These are phyloP conservation scores for Merops nubicus DNA, from an alignment of 2,113 vertebrate genomes.

Conservation along the genomic window DNA sequence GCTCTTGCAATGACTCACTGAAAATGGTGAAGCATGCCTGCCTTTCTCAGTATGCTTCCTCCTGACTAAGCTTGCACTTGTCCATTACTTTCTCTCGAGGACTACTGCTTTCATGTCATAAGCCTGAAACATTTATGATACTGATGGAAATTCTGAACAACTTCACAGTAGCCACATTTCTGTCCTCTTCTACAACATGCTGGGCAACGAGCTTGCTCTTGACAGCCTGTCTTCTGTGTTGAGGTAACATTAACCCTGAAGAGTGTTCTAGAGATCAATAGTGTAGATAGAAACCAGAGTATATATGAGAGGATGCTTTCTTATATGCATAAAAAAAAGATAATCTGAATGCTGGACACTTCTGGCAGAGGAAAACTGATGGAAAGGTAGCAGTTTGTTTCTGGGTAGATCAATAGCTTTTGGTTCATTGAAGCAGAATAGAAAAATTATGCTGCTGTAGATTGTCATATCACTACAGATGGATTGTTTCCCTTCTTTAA, in stretches of 20 bases:
- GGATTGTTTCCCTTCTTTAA: not conserved
- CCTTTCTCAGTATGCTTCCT: not conserved
- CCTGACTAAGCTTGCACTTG: not conserved
- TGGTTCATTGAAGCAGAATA: not conserved
- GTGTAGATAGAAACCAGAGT: not conserved
- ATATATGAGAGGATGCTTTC: not conserved
- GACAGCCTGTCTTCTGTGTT: not conserved
- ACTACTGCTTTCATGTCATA: not conserved
- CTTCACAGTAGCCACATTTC: not conserved
- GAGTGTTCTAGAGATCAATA: not conserved
- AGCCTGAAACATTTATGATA: not conserved
- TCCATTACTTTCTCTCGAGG: not conserved
- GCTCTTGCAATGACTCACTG: rapidly evolving
- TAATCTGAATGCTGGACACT: not conserved
- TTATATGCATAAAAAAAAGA: not conserved
- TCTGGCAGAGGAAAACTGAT: not conserved
- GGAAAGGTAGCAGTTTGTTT: not conserved
- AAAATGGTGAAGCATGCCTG: not conserved
- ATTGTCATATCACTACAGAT: not conserved
- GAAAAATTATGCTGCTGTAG: not conserved
- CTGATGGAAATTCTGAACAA: not conserved
- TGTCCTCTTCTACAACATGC: not conserved
- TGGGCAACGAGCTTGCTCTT: not conserved
- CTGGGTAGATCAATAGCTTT: not conserved
- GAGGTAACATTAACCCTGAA: not conserved